These are phyloP conservation scores for Cassiopea andromeda DNA, from an alignment of 30 jellyfish, hydroid and myxozoan species.

Conservation along the genomic window DNA sequence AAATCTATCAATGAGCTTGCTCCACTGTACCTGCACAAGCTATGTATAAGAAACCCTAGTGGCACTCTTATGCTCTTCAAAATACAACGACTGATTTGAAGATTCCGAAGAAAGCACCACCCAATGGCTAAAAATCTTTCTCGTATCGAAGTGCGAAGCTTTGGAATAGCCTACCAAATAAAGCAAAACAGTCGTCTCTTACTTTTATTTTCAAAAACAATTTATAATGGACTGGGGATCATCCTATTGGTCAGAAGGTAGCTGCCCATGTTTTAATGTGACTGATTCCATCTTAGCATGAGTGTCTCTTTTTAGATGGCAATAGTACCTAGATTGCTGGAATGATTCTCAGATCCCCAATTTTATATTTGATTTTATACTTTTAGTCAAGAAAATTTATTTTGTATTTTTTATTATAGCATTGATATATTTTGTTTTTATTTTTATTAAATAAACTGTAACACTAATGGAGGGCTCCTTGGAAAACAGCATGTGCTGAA, in stretches of 20 bases:
- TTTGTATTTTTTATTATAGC: neutral
- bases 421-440: neutral
- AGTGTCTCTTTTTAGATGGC: neutral
- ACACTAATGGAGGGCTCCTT: neutral
- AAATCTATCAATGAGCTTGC: slow-evolving; percentile 2
- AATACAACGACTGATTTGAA: neutral
- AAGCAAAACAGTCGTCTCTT: neutral
- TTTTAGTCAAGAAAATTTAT: neutral
- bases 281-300: neutral
- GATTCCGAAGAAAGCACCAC: neutral
- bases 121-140: neutral
- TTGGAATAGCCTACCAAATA: slow-evolving; percentile 2
- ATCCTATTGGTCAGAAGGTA: neutral
- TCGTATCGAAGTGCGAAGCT: neutral
- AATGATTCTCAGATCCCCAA: neutral
- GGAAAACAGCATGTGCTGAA: neutral
- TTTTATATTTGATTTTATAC: neutral
- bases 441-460: neutral
- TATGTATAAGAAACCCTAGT: neutral
- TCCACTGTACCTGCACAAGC: neutral
- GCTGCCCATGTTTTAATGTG: neutral
- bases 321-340: neutral
- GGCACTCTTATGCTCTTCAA: neutral
- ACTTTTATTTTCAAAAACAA: neutral
- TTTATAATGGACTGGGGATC: neutral